These are phyloP conservation scores for Myotis pilosus DNA, from an alignment of 2,797 vertebrate species.

Conservation along the genomic window DNA sequence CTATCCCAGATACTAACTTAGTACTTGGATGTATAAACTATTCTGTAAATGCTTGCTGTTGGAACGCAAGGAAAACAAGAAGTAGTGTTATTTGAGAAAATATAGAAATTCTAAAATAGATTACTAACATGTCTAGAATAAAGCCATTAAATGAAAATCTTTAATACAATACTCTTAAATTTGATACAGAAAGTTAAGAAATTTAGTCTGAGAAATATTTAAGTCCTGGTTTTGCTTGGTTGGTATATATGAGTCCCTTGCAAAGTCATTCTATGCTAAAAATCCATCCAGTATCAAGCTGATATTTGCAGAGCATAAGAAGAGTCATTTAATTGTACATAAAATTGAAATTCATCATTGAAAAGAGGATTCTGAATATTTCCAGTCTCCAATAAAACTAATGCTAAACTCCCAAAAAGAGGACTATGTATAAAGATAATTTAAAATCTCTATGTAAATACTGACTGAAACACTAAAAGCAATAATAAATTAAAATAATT, in stretches of 20 bases:
- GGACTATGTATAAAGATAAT: background rate
- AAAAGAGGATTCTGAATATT: background rate
- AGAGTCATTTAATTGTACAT: background rate
- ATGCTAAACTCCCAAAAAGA: background rate
- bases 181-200: background rate
- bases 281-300: background rate
- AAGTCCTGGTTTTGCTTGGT: background rate
- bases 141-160: background rate
- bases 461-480: background rate
- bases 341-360: background rate
- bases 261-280: background rate
- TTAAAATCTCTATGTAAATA: background rate
- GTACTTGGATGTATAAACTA: background rate
- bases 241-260: background rate
- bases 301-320: background rate
- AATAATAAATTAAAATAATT: background rate
- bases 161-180: background rate
- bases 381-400: background rate
- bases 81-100: background rate
- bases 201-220: background rate
- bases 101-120: background rate
- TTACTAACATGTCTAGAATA: background rate
- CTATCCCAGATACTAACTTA: background rate
- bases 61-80: background rate
- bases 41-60: background rate